Conservation (phyloP, 2,888 invertebrate genomes). For the Meloe dianella region DNA sequence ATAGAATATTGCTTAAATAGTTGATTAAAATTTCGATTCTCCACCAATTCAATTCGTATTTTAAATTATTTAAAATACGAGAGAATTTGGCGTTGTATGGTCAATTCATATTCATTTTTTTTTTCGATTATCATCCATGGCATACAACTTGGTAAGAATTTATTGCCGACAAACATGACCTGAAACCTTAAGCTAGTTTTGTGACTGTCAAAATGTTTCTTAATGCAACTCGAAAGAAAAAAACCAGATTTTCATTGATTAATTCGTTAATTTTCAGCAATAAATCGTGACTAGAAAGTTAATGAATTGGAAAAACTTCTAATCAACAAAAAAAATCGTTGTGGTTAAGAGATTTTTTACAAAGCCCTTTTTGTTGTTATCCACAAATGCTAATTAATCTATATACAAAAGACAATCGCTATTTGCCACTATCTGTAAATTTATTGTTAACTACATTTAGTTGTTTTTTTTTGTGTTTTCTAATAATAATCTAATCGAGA, state of each 20-base stretch:
- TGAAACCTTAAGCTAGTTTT: conserved; percentile 16
- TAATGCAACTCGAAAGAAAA: background rate
- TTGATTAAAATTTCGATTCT: background rate
- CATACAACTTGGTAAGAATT: conserved; percentile 8
- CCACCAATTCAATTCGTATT: background rate
- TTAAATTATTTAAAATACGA: background rate
- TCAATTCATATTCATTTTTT: background rate
- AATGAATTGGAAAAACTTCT: background rate
- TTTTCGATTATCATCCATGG: background rate
- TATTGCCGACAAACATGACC: conserved; percentile 19
- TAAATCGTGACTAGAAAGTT: conserved; percentile 13
- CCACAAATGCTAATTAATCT: conserved; percentile 11
- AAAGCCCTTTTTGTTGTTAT: conserved; percentile 10
- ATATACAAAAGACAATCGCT: background rate
- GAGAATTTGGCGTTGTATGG: background rate
- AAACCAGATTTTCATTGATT: conserved; percentile 14
- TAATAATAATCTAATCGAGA: background rate
- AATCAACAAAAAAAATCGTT: background rate
- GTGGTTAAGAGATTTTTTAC: background rate
- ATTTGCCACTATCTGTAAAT: conserved; percentile 6
- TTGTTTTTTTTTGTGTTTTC: background rate
- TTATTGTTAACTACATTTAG: background rate
- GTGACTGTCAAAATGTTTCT: conserved; percentile 17
- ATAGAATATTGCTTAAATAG: conserved; percentile 23
- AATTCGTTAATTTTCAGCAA: conserved; percentile 7